Evolutionary conservation across 2,113 vertebrate species (phyloP), one percentile per base, ranked within the genome.

Genomic region (Merops nubicus): DNA sequence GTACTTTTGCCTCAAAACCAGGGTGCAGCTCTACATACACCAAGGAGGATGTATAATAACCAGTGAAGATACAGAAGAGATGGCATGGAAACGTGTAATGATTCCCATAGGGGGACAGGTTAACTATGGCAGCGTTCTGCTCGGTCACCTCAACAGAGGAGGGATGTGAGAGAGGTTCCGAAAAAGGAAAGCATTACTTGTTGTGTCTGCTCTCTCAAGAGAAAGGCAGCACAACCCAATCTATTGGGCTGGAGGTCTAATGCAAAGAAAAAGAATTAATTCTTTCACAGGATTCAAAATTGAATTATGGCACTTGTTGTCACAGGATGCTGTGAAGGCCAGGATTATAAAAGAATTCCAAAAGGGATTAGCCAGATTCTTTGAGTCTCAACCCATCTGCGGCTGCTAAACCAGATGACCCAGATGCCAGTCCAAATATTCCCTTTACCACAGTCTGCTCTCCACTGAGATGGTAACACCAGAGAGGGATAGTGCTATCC

Each of bases 391-490:
- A 91, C 56, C 89, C 86, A 87, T 96, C 86, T 87, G 94, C 94
- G 92, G 94, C 92, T 97, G 96, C 63, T 92, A 74, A 92, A 91
- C 76, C 91, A 91, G 92, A 92, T 92, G 91, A 87, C 51, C 56
- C 51, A 88, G 88, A 95, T 92, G 83, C 79, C 91, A 85, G 83
- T 84, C 92, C 89, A 67, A 91, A 91, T n/a, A 93, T 95, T 90
- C 64, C 9, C 33, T 74, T 74, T 80, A 81, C 86, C n/a, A 0
- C 64, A 78, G 86, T 63, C 81, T 57, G 60, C 86, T 96, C 64
- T 77, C 73, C 43, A 11, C 60, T 91, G 83, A 53, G 73, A 64
- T 93, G 72, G 51, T 75, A 84, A 63, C 13, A 67, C 14, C 42
- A 60, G 28, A 5, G 40, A 72, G 47, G 64, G 83, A 75, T 40